Evolutionary conservation across 2,888 invertebrate genomes (phyloP), one percentile per base, ranked within the genome.

Genomic region (Drosophila demipolita): DNA sequence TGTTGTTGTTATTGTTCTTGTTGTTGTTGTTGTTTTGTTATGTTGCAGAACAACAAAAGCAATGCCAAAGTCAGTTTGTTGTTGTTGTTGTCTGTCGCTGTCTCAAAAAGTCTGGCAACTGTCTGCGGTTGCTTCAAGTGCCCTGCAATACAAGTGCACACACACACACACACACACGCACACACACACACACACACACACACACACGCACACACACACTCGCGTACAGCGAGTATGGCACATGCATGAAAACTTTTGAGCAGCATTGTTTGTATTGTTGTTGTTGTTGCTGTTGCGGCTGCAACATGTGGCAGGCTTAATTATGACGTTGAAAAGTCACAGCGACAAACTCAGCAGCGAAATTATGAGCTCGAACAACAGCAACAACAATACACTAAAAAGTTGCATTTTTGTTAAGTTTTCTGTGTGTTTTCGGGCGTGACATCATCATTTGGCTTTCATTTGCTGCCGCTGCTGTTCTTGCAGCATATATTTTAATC

Each of bases 261-360:
- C 62, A 48, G 73, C 66, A 67, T 58, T 73, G 58, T 69, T 73
- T 20, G 9, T 40, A 15, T 2, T 55, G 70, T 61, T 78, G 78
- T 61, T 57, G 65, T 12, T 49, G 48, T 1, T 64, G 71, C 11
- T 66, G 63, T n/a, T 62, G 64, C n/a, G 59, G 74, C 71, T 72
- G 80, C 75, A 84, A 86, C 87, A 87, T 86, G 85, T 86, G 83
- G 84, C 78, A 83, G 40, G 76, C 74, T 86, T 87, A 85, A 86
- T 85, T 83, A 85, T 83, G 83, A 83, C 80, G 80, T 80, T 75
- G 70, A 73, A 57, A 81, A 79, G 69, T 82, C 80, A 72, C 60
- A 84, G 38, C 74, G 63, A 75, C 73, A 83, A 78, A 82, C 78
- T 80, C 70, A 83, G 79, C 79, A 57, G 66, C 53, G 81, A 65